Evolutionary conservation across 2,888 invertebrate species (phyloP).

Genomic region (Pristionchus exspectatus): DNA sequence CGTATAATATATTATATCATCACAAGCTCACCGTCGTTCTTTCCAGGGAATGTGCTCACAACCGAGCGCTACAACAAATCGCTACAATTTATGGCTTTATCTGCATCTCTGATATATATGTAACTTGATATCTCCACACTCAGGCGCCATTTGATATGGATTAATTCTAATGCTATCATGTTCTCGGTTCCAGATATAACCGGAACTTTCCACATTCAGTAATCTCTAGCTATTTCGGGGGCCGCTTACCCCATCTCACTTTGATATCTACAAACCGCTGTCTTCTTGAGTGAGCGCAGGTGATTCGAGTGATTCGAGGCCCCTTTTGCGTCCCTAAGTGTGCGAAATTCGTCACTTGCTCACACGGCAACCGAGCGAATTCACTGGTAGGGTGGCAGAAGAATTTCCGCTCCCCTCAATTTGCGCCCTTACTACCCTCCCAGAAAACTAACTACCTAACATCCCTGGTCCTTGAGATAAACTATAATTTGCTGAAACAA

Average conservation of each 20-base stretch:
- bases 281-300: not conserved
- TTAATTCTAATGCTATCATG: not conserved
- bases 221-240: not conserved
- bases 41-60: not conserved
- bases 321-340: not conserved
- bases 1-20: not conserved
- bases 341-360: conserved; percentile 24
- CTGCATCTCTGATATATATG: not conserved
- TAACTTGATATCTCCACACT: not conserved
- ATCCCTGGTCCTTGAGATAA: not conserved
- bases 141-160: not conserved
- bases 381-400: not conserved
- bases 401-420: not conserved
- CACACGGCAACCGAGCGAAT: not conserved
- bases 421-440: not conserved
- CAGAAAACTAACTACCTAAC: not conserved
- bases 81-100: not conserved
- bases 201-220: not conserved
- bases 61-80: not conserved
- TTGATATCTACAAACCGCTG: not conserved
- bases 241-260: not conserved
- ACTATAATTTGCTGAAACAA: not conserved
- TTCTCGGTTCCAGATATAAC: not conserved
- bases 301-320: not conserved
- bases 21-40: not conserved